Base-by-base conservation (phyloP, 2,113 vertebrate genomes). In the Leuciscus idus region DNA sequence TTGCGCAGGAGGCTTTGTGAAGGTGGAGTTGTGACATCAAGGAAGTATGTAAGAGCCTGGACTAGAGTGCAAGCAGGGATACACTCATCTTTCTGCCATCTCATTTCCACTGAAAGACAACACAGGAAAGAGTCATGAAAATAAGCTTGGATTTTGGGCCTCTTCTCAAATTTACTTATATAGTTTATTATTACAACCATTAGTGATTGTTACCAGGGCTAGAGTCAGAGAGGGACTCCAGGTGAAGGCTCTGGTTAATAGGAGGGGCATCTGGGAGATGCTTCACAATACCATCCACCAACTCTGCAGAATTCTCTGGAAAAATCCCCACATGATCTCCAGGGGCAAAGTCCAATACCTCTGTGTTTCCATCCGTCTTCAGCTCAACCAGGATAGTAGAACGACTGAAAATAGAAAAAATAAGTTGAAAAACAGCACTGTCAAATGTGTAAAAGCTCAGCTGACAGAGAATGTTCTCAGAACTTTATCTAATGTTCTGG, bases 11-110 rank as follows among this genome's bases (percentile, higher is more conserved):
- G 92, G 2, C 93, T 93, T 66, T 96, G 96, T 12, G 94, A 94
- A 10, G 96, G 96, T 1, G 96, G 95, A 0, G 95, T 95, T n/a
- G 95, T 96, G 89, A 97, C 92, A 85, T 96, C 96, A 80, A 97
- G 92, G 75, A 97, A 94, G 84, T 95, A 94, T 30, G 92, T 96
- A 88, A 97, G 88, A 33, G 95, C 96, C 86, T 96, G 92, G 0
- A 76, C 61, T 23, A 97, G 92, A 0, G 96, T 94, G 89, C 96
- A 97, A 26, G 95, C 90, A 26, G 96, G 96, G 85, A 96, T 90
- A 74, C 92, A 94, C 78, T 87, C 93, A 87, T 95, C 92, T 4
- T 26, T 90, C 66, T 92, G 90, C 96, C 96, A 97, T 90, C 93
- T 89, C 90, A 90, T 84, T 93, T 87, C 23, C 89, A 80, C 91